Evolutionary conservation across 2,113 vertebrate genomes (phyloP).

Genomic region (Formicarius rufipectus): DNA sequence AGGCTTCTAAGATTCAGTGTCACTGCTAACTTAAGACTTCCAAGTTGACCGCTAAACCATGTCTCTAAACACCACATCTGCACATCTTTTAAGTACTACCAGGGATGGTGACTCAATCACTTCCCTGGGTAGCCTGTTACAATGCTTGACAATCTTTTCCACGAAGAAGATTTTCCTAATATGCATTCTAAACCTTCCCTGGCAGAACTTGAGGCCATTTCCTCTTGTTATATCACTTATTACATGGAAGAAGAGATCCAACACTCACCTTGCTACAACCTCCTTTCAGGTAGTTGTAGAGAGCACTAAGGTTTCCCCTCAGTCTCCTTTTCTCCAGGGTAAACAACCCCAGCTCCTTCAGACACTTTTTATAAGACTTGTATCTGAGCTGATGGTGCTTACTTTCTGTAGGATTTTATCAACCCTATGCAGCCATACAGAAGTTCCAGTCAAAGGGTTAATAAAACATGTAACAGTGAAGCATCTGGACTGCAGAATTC

Average conservation of each 20-base stretch:
- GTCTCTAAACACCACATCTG: not conserved
- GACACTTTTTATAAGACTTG: not conserved
- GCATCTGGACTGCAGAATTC: not conserved
- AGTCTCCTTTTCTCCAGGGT: not conserved
- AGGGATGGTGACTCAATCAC: not conserved
- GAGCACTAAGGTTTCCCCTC: not conserved
- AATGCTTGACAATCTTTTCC: not conserved
- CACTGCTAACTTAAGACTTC: not conserved
- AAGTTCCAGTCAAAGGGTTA: not conserved
- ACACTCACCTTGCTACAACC: not conserved
- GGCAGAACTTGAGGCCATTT: not conserved
- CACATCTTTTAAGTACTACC: not conserved
- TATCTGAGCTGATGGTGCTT: not conserved
- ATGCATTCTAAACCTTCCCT: not conserved
- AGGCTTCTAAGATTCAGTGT: not conserved
- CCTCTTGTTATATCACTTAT: not conserved
- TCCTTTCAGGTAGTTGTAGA: not conserved
- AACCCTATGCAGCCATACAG: not conserved
- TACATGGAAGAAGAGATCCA: not conserved
- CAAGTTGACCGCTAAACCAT: fast-evolving
- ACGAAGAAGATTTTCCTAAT: not conserved
- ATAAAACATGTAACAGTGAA: not conserved
- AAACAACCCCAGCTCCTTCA: not conserved
- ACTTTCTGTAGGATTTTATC: not conserved
- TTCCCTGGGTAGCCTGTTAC: not conserved